A percentile compares a stretch with the other conserved stretches of the same genome.
These are phyloP conservation scores for Cryptotis parvus DNA, from an alignment of 2,113 vertebrate genomes.

Conservation along the genomic window DNA sequence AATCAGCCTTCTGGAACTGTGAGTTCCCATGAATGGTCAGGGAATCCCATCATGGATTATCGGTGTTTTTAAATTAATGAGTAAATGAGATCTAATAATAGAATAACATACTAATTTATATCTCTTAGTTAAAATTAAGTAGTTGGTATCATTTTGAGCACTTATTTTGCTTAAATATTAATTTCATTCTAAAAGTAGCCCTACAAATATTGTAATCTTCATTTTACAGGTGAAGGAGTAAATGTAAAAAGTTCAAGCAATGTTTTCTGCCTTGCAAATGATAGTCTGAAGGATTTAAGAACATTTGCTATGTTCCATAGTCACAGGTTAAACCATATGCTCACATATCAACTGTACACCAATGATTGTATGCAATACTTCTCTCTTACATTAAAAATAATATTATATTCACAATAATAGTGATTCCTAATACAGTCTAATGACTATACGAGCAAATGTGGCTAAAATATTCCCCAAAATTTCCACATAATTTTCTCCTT, in stretches of 20 bases:
- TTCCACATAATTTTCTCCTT: neutral
- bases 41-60: no score
- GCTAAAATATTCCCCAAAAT: neutral
- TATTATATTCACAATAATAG: neutral
- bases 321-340: neutral
- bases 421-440: conserved; percentile 7
- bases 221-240: conserved; percentile 7
- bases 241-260: conserved; percentile 14
- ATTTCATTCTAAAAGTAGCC: conserved; percentile 11
- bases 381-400: conserved; percentile 10
- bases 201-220: neutral
- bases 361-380: neutral
- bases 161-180: no score
- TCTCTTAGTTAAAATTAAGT: conserved; percentile 35
- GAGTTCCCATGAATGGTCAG: no score
- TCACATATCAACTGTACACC: neutral
- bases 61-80: neutral
- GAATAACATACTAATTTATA: neutral
- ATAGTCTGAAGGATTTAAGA: conserved; percentile 28
- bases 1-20: no score
- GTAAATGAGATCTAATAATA: neutral
- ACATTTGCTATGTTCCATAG: neutral
- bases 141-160: neutral
- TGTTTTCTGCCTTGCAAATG: neutral
- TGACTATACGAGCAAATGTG: neutral